phyloP scores from a whole-genome alignment of 2,888 invertebrate species.

The Amitus sp. region DNA sequence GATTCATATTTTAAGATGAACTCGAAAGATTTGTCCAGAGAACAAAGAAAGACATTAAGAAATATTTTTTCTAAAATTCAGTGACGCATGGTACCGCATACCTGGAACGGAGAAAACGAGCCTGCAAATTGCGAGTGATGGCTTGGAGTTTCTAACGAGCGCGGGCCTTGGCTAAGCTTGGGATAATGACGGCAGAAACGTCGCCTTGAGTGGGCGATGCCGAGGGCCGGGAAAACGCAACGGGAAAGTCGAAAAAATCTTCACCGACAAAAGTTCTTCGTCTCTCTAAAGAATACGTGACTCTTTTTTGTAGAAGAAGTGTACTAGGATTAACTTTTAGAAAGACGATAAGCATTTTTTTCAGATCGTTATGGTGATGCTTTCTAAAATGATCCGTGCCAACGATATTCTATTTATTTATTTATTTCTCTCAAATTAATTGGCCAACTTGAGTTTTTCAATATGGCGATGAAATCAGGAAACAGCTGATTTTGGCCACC shows the following conservation, averaged over 20 bases:
- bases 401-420: too few species aligned
- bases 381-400: too few species aligned
- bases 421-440: too few species aligned
- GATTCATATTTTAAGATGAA: too few species aligned
- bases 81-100: constrained; percentile 7
- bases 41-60: constrained; percentile 1
- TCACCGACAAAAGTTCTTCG: background rate
- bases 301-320: too few species aligned
- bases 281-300: too few species aligned
- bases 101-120: constrained; percentile 7
- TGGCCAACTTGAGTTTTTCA: too few species aligned
- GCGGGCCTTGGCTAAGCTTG: background rate
- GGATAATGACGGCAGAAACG: constrained; percentile 5
- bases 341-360: too few species aligned
- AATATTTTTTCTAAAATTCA: constrained; percentile 8
- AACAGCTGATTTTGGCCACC: constrained; percentile 5
- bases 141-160: constrained; percentile 12
- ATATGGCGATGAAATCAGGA: background rate
- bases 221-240: constrained; percentile 1
- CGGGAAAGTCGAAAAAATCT: background rate
- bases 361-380: too few species aligned
- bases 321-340: too few species aligned
- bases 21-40: background rate
- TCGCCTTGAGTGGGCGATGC: constrained; percentile 1
- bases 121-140: constrained; percentile 10